Conservation (phyloP, 2,113 vertebrate genomes). For the Eulemur rufifrons region DNA sequence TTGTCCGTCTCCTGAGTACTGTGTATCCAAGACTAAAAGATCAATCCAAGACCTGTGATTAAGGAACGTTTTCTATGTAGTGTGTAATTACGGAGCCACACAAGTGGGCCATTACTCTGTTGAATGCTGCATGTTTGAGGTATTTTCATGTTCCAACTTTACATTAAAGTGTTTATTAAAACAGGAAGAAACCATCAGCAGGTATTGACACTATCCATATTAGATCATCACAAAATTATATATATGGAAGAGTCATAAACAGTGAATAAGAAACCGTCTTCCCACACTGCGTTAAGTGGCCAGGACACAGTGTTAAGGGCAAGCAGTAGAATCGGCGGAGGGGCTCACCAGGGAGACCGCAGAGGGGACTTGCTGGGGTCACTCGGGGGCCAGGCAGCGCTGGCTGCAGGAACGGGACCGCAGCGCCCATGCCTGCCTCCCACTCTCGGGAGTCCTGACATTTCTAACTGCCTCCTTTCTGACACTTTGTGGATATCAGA, state of each 20-base stretch:
- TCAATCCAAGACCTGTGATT: slow-evolving; percentile 47
- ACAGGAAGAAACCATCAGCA: background rate
- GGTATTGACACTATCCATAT: slow-evolving; percentile 31
- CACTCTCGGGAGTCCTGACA: accelerated
- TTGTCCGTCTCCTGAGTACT: background rate
- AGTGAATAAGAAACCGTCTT: background rate
- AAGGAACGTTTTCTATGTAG: background rate
- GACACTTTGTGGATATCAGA: background rate
- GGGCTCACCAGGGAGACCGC: background rate
- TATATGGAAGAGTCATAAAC: background rate
- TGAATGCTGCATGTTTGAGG: background rate
- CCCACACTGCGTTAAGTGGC: background rate
- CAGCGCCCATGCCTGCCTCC: accelerated
- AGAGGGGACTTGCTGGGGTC: too few species aligned
- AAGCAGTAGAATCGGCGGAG: background rate
- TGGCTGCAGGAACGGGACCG: accelerated
- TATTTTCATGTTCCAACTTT: slow-evolving; percentile 33
- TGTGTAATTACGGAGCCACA: slow-evolving; percentile 46
- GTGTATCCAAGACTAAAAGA: background rate
- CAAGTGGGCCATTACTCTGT: background rate
- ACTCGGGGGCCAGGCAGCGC: accelerated
- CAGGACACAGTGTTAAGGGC: background rate
- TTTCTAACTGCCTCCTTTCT: background rate
- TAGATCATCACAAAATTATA: slow-evolving; percentile 69
- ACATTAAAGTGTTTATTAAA: slow-evolving; percentile 55